Percentiles rank a stretch among this genome's conserved stretches.
Conservation (phyloP, 2,797 vertebrate species). For the Sebastes wilsoni region DNA sequence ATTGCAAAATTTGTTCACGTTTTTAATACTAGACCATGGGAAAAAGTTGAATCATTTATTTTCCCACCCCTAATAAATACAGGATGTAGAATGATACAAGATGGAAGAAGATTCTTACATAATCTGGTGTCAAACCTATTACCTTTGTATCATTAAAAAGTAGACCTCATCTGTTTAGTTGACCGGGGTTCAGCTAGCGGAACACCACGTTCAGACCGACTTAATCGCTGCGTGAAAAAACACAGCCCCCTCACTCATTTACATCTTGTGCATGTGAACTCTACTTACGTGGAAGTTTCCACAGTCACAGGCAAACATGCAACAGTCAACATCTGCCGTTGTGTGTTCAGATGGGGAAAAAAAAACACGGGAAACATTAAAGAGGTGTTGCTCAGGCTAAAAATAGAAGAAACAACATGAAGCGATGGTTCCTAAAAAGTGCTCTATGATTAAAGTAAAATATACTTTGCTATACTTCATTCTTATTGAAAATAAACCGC, state of each 20-base stretch:
- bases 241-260: background rate
- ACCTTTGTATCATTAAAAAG: background rate
- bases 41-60: too few species aligned
- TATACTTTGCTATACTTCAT: background rate
- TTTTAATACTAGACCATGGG: too few species aligned
- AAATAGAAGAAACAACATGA: background rate
- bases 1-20: rapidly evolving
- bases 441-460: background rate
- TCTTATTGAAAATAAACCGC: background rate
- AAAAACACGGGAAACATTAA: background rate
- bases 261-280: background rate
- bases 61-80: too few species aligned
- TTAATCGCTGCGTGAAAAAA: background rate
- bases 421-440: background rate
- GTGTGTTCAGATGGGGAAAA: background rate
- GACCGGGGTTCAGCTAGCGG: too few species aligned
- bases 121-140: background rate
- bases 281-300: background rate
- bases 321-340: background rate
- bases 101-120: background rate
- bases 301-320: background rate
- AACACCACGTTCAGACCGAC: background rate
- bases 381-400: background rate
- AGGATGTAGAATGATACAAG: background rate
- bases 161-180: background rate